Conservation (phyloP, 2,113 vertebrate species). For the Pantherophis guttatus region DNA sequence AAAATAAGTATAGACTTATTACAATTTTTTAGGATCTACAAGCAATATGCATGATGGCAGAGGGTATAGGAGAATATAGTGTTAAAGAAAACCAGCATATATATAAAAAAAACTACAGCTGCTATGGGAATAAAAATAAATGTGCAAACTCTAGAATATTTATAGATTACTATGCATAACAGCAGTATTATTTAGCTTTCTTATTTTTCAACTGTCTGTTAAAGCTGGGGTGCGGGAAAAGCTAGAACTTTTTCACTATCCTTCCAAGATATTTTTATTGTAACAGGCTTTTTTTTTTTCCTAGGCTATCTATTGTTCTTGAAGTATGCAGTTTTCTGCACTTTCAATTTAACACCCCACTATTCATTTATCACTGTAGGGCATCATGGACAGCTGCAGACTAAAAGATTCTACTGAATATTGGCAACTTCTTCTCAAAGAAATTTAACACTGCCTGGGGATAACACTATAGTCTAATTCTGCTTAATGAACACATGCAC, state of each 20-base stretch:
- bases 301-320: conserved; percentile 58
- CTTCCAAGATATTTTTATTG: conserved; percentile 32
- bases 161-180: conserved; percentile 12
- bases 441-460: conserved; percentile 55
- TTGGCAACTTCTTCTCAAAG: conserved; percentile 55
- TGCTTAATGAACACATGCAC: conserved; percentile 62
- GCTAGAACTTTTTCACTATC: conserved; percentile 13
- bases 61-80: background rate
- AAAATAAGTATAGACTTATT: background rate
- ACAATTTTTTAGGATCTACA: background rate
- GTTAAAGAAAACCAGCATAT: background rate
- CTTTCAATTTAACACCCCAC: conserved; percentile 62
- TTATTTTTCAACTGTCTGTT: conserved; percentile 23
- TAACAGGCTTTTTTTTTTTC: conserved; percentile 34
- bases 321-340: conserved; percentile 58
- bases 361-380: conserved; percentile 65
- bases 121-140: background rate
- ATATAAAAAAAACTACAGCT: background rate
- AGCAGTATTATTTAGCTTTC: background rate
- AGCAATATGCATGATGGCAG: background rate
- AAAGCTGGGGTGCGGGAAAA: background rate
- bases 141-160: background rate
- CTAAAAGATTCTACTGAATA: conserved; percentile 52
- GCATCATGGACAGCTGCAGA: conserved; percentile 63
- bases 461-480: conserved; percentile 64